Evolutionary conservation across 2,797 vertebrate species (phyloP), one percentile per base, ranked within the genome.

Genomic region (Potorous gilbertii): DNA sequence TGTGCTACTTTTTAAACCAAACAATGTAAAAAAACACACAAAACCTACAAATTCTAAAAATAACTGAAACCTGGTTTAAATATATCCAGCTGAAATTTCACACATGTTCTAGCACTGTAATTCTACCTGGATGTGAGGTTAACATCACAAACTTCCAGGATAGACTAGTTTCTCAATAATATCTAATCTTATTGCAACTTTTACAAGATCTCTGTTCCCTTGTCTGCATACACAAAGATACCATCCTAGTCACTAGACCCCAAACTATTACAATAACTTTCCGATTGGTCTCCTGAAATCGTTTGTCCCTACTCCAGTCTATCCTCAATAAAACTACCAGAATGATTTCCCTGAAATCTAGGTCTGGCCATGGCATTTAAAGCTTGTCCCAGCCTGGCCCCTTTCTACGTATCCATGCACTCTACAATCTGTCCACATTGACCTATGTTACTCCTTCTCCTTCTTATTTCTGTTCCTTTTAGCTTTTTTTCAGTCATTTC

Each of bases 141-240:
- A 90, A 54, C 31, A 90, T 92, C 90, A 93, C 1, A 91, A 94
- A 92, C 54, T 81, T 54, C 46, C 50, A n/a, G 62, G 90, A 89
- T 94, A 54, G 93, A 96, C 1, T 91, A 55, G 92, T 92, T 95
- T 91, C 52, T 91, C 56, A 87, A 92, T 40, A 94, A 93, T 74
- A 95, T 95, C 31, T 93, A 94, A 93, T 91, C 92, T 96, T 55
- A 54, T 95, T 94, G 40, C 31, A 89, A 74, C 29, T 55, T 92
- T 93, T 93, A 59, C 92, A 93, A 93, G 18, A 31, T 89, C 0
- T 96, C 94, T 89, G 27, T 55, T 55, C 34, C 5, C 14, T 54
- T 93, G 27, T 92, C 96, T 92, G 89, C 56, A 93, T 24, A 62
- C 89, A 40, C 11, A 57, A 54, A 74, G 16, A 14, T 74, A 74